phyloP scores from a whole-genome alignment of 2,888 invertebrate genomes.

The Drosophila meridiana region DNA sequence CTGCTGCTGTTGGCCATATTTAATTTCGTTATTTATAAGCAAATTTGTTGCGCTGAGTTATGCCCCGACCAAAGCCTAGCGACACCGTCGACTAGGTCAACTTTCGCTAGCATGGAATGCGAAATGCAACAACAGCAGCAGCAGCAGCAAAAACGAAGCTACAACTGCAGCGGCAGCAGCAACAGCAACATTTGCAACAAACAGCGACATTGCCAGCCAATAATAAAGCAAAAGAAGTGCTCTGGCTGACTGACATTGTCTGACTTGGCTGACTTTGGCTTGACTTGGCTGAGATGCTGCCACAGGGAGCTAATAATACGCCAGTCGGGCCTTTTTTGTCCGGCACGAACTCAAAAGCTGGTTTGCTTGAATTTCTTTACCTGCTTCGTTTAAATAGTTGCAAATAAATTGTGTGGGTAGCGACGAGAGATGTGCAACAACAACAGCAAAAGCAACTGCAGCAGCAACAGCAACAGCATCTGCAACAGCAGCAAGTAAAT shows the following conservation, averaged over 20 bases:
- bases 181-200: conserved; percentile 39
- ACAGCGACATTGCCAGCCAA: conserved; percentile 72
- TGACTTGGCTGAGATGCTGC: conserved; percentile 51
- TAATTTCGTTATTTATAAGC: conserved; percentile 80
- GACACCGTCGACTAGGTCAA: conserved; percentile 82
- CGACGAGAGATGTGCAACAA: conserved; percentile 58
- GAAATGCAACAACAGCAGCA: conserved; percentile 68
- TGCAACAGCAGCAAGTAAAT: conserved; percentile 74
- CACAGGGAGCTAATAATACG: conserved; percentile 76
- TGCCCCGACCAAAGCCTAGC: conserved; percentile 67
- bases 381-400: conserved; percentile 72
- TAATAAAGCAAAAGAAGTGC: conserved; percentile 81
- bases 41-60: conserved; percentile 73
- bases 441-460: conserved; percentile 38
- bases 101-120: conserved; percentile 83
- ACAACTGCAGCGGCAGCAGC: conserved; percentile 33
- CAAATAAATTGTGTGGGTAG: conserved; percentile 79
- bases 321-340: conserved; percentile 63
- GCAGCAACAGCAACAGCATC: conserved; percentile 34
- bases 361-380: conserved; percentile 32
- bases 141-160: conserved; percentile 34
- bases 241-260: conserved; percentile 78
- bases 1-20: conserved; percentile 73
- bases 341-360: conserved; percentile 59
- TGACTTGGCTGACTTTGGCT: conserved; percentile 58